Evolutionary conservation across 2,113 vertebrate genomes (phyloP), one percentile per base, ranked within the genome.

Genomic region (Dipodomys ordii): DNA sequence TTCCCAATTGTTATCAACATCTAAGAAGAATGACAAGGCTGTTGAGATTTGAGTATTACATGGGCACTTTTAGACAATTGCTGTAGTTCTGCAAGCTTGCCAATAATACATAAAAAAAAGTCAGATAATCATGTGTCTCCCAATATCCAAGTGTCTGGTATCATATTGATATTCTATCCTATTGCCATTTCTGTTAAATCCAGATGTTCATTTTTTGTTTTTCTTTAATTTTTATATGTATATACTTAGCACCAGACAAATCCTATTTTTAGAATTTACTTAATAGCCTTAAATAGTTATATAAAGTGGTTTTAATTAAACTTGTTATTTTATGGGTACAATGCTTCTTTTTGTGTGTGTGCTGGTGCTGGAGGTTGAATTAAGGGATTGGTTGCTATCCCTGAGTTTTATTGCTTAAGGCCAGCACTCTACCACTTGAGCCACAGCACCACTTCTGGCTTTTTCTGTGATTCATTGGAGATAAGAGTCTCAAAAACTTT

Each of bases 51-150:
- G n/a, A 22, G n/a, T 60, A 92, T 82, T 88, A 57, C 32, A 39
- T 4, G 0, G 71, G 39, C 53, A 39, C 49, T 79, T 10, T n/a
- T 46, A 74, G 23, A 3, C 23, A 85, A 15, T 92, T 88, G 69
- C 28, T 83, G 15, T 90, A 10, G 2, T 16, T 90, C 12, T 90
- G 19, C 6, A 85, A 90, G 60, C 12, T 35, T 74, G 39, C 67
- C 49, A 44, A n/a, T 81, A 39, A 94, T 84, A 89, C 88, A 35
- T 92, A 35, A 90, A 95, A 90, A 95, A 88, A 83, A 68, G 35
- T 78, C 68, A 91, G 64, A 84, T 18, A 83, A 39, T 16, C 57
- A 76, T 44, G 68, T 78, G 19, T 93, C 57, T 89, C 35, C 19
- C 92, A 76, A 84, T 92, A 96, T 73, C 46, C 28, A 71, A 12